Base-by-base conservation (phyloP, 2,113 vertebrate genomes). In the Delphinus delphis region DNA sequence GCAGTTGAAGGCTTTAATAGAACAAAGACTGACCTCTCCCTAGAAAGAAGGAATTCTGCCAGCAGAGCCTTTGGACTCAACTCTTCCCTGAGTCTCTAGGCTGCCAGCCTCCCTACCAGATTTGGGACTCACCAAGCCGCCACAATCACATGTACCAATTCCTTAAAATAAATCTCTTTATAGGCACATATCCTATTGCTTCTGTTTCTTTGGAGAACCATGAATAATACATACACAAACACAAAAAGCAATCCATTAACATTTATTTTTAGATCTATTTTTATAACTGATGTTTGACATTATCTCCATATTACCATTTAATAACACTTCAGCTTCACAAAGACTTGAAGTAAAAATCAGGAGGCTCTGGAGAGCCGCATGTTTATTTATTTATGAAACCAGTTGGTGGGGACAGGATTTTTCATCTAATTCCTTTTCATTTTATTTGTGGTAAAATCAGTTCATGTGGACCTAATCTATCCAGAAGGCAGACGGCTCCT, bases 361-460 rank as follows among this genome's bases (percentile, higher is more conserved):
- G 15, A 88, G 21, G 3, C 23, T 95, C 38, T 76, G 3, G 41
- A 88, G 67, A 85, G 44, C 36, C 47, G 74, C 3, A 12, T 95
- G 38, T 10, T 65, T 85, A 36, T 47, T 53, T 93, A 84, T 88
- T 95, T 90, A 70, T 76, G 79, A 95, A 96, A 88, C 7, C 67
- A 93, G 9, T 31, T 62, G 28, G 44, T 71, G 25, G n/a, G n/a
- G 31, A 77, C 0, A 70, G 33, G 14, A 62, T 1, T 90, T 77
- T 81, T 25, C 25, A 55, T 76, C 8, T 77, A 47, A 93, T 86
- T 95, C 31, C 74, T 94, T 88, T 92, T 82, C 38, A 55, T 65
- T 92, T 91, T 82, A 97, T 90, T 79, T 79, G 73, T 85, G 93
- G 93, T 62, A 96, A 68, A 65, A 90, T 94, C 68, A 97, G 77